Evolutionary conservation across 2,797 vertebrate genomes (phyloP).

Genomic region (Lacerta bilineata): DNA sequence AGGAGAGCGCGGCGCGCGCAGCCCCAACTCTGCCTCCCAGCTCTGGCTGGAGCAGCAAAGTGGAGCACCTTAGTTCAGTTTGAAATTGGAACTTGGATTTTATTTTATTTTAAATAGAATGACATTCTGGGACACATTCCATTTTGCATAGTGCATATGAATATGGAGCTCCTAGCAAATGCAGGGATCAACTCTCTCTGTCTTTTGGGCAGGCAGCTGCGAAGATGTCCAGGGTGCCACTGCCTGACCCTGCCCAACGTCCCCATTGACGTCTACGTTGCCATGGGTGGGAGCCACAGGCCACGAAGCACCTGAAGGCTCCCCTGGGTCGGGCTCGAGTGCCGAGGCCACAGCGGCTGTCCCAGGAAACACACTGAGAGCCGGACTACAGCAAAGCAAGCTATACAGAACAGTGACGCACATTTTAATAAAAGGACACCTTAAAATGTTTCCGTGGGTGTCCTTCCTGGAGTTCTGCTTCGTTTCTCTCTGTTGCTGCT

Average conservation of each 20-base stretch:
- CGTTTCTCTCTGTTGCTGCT: background rate
- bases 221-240: conserved; percentile 79
- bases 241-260: conserved; percentile 79
- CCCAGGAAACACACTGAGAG: conserved; percentile 51
- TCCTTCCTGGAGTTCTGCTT: conserved; percentile 20
- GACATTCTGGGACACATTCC: too few relatives aligned
- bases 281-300: conserved; percentile 72
- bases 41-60: background rate
- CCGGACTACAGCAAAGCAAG: conserved; percentile 66
- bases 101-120: too few relatives aligned
- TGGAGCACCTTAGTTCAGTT: too few relatives aligned
- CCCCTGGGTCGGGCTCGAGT: conserved; percentile 34
- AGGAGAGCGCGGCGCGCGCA: too few relatives aligned
- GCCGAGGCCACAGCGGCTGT: conserved; percentile 59
- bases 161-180: background rate
- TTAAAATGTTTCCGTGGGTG: conserved; percentile 65
- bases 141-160: too few relatives aligned
- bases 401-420: conserved; percentile 70
- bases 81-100: background rate
- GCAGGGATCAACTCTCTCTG: background rate
- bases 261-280: conserved; percentile 80
- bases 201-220: conserved; percentile 71
- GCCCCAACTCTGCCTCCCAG: too few relatives aligned
- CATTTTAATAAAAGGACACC: conserved; percentile 77
- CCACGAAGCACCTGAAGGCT: conserved; percentile 64